These are phyloP conservation scores for Pyrrhosoma nymphula DNA, from an alignment of 2,888 invertebrate genomes.

Conservation along the genomic window DNA sequence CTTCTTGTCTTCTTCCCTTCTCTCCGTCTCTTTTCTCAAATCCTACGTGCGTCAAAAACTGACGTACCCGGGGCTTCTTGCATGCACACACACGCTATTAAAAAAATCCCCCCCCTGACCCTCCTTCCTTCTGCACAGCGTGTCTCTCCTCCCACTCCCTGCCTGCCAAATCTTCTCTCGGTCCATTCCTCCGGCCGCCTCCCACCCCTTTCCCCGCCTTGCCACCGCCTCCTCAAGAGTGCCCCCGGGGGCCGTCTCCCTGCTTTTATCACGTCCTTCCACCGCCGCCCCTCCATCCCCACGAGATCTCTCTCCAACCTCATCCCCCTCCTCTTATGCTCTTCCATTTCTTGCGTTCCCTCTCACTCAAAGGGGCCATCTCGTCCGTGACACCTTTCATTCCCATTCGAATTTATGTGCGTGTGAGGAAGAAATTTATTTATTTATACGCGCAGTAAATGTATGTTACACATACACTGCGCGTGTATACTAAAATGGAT, in stretches of 20 bases:
- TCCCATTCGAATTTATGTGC: neutral
- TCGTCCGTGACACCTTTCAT: constrained; percentile 23
- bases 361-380: neutral
- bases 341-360: neutral
- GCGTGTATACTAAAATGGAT: neutral
- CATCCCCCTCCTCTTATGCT: neutral
- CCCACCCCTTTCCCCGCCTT: neutral
- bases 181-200: neutral
- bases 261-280: constrained; percentile 15
- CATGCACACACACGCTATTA: neutral
- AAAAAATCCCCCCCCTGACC: neutral
- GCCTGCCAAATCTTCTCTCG: neutral
- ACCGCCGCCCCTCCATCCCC: neutral
- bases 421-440: neutral
- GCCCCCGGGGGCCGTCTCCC: neutral
- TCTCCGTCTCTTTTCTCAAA: neutral
- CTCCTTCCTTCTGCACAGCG: neutral
- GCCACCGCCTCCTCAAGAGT: neutral
- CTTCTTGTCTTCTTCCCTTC: neutral
- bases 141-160: neutral
- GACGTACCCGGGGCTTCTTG: neutral
- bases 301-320: neutral
- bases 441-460: neutral
- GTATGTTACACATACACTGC: too few relatives aligned
- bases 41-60: constrained; percentile 22